Percentiles rank a stretch among this genome's conserved stretches.
These are phyloP conservation scores for Chloropsis hardwickii DNA, from an alignment of 2,113 vertebrate species.

Conservation along the genomic window DNA sequence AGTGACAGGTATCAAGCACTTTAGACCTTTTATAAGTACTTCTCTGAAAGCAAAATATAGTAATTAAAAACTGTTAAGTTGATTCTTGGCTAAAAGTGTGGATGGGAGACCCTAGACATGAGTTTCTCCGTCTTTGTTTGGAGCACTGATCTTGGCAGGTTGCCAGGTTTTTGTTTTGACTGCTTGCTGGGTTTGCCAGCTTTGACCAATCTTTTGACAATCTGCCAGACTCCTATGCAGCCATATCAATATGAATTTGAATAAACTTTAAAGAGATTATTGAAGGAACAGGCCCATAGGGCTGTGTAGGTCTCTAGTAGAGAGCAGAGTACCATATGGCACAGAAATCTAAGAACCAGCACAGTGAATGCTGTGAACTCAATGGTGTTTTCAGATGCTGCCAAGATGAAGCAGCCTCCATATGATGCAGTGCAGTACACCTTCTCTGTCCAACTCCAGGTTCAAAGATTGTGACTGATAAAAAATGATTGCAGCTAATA, in stretches of 20 bases:
- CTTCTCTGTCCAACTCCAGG: background rate
- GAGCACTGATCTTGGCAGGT: background rate
- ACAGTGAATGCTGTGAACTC: background rate
- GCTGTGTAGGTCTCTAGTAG: background rate
- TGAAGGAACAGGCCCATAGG: slow-evolving; percentile 40
- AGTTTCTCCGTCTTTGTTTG: background rate
- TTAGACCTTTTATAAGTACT: background rate
- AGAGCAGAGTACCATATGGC: slow-evolving; percentile 26
- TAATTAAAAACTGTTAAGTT: background rate
- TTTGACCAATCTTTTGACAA: background rate
- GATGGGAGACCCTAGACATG: background rate
- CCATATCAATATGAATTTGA: slow-evolving; percentile 49
- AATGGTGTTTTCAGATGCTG: slow-evolving; percentile 24
- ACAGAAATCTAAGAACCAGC: slow-evolving; percentile 2
- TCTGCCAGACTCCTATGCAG: slow-evolving; percentile 55
- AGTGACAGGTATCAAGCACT: background rate
- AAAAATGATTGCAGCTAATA: background rate
- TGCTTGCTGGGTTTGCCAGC: slow-evolving; percentile 29
- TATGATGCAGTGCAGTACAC: background rate
- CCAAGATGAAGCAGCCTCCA: background rate
- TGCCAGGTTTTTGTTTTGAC: slow-evolving; percentile 6
- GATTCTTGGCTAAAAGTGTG: background rate
- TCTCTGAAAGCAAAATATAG: background rate
- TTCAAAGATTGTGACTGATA: background rate
- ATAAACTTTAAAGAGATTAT: slow-evolving; percentile 57